Base-by-base conservation (phyloP, 2,797 vertebrate genomes). In the Chrosomus eos region DNA sequence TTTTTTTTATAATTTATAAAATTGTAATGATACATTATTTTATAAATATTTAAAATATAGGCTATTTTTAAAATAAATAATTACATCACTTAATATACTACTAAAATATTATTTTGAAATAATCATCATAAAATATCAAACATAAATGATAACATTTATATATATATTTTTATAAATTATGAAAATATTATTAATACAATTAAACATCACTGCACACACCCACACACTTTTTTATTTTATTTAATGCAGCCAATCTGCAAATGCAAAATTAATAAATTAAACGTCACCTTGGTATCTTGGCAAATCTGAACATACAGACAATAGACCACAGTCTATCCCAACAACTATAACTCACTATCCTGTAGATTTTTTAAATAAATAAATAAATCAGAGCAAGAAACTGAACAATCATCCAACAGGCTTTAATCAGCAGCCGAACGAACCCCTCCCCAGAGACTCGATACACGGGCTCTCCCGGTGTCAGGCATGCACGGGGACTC, bases 401-500 rank as follows among this genome's bases (percentile, higher is more conserved):
- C 58, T 1, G 4, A 14, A 3, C 31, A 48, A 18, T 7, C 62
- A 4, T 13, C 36, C 4, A 9, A 26, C 36, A 40, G 45, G 64
- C 33, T 28, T 55, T 26, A 55, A 36, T 68, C 48, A 48, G 45
- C 19, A 19, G 16, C 26, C 18, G 31, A n/a, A 53, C n/a, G n/a
- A 51, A 18, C 45, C 38, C 3, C 4, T 73, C 70, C 18, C 21
- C 7, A 51, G 53, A 73, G 55, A 31, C 31, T 3, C 31, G 31
- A 31, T 31, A 45, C 23, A 40, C 36, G 21, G 60, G 45, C 43
- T 84, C 78, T 76, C 89, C 85, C 86, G 72, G 77, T 36, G 70
- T 79, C 51, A 43, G 4, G 26, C 51, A n/a, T 2, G 53, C 55
- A 76, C 55, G 8, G 70, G 53, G 66, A 76, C 31, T 75, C 77